These are phyloP conservation scores for Eubasilissa splendida DNA, from an alignment of 2,888 invertebrate species.

Conservation along the genomic window DNA sequence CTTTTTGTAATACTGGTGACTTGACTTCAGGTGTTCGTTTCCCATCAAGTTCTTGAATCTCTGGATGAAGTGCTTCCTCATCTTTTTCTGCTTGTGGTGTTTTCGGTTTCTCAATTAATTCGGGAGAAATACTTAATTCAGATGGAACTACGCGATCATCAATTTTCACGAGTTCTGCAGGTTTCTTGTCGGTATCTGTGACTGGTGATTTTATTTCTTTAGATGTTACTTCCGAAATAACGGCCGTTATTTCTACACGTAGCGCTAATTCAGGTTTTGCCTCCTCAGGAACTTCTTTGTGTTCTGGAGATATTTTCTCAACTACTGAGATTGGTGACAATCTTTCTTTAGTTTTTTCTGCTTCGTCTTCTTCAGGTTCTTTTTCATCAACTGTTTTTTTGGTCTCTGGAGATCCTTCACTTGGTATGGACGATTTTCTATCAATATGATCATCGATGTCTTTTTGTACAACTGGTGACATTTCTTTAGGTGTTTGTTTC, in stretches of 20 bases:
- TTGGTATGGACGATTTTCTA: neutral
- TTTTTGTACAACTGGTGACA: neutral
- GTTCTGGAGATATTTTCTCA: neutral
- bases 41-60: neutral
- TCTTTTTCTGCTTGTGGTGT: constrained; percentile 63
- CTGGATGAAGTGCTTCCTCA: neutral
- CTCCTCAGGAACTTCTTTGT: neutral
- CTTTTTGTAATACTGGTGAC: neutral
- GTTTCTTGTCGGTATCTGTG: too few species aligned
- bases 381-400: too few species aligned
- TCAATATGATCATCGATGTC: too few species aligned
- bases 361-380: too few species aligned
- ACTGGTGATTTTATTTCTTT: too few species aligned
- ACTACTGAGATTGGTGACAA: neutral
- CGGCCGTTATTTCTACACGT: neutral
- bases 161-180: too few species aligned
- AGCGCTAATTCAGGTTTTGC: neutral
- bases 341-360: too few species aligned
- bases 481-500: neutral
- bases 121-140: neutral
- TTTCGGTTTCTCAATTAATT: constrained; percentile 55
- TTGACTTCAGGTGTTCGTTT: neutral
- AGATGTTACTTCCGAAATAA: neutral
- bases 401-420: neutral
- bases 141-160: too few species aligned